Evolutionary conservation across 2,113 vertebrate genomes (phyloP), one percentile per base, ranked within the genome.

Genomic region (Hiodon alosoides): DNA sequence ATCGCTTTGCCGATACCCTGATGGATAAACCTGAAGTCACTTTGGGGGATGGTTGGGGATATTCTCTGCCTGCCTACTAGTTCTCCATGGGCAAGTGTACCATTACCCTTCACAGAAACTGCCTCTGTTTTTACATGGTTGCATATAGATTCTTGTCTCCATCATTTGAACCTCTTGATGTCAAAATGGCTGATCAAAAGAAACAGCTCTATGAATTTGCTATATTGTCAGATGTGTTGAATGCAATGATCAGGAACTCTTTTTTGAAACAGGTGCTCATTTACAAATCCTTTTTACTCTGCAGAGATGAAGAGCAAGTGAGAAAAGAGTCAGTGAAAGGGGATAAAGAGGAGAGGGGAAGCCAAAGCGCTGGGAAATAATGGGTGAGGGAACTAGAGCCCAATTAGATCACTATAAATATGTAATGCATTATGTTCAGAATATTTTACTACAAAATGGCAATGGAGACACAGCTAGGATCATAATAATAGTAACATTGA

Each of bases 1-100:
- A 71, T n/a, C 69, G 58, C 58, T 71, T 69, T 7, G 14, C 67
- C 52, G 52, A 69, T 69, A 55, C 16, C 3, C 9, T 54, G 67
- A 69, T 54, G 16, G 67, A 69, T 14, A 17, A n/a, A 51, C 13
- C 6, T 7, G 11, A 50, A 69, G 67, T 14, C 50, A 16, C 52
- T 11, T 69, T 3, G 51, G 17, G 13, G 52, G 51, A 4, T 68
- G 46, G n/a, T 69, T 69, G 17, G 31, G 51, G 52, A 54, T 64
- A 7, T 17, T 2, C 3, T 64, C 17, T 64, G 7, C 6, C 61
- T 6, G 16, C 61, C 61, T 16, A 3, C 16, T 8, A 31, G 61
- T n/a, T 64, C 61, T 3, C 46, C 16, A 2, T 31, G 16, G 61
- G 4, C 16, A 31, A 64, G 61, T 7, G 9, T 31, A 31, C 31